Conservation (phyloP, 2,797 vertebrate genomes). For the Epinephelus coioides region DNA sequence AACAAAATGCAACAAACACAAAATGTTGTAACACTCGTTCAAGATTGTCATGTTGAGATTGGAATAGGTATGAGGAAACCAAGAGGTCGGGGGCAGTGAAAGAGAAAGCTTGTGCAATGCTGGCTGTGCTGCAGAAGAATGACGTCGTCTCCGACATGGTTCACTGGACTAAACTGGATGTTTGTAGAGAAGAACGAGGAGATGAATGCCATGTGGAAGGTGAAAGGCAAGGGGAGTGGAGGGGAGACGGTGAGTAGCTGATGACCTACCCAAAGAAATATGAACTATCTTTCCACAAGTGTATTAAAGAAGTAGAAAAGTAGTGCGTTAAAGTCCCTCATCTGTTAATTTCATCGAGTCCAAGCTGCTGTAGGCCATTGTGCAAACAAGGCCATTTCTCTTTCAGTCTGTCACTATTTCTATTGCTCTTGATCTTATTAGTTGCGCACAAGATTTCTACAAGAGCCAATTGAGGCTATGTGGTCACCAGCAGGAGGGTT, state of each 20-base stretch:
- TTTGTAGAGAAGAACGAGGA: conserved; percentile 4
- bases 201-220: background rate
- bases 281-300: conserved; percentile 8
- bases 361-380: conserved; percentile 26
- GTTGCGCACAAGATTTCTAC: conserved; percentile 38
- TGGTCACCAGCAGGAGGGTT: conserved; percentile 48
- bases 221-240: conserved; percentile 26
- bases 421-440: conserved; percentile 46
- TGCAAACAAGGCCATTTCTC: conserved; percentile 37
- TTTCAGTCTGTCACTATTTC: background rate
- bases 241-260: background rate
- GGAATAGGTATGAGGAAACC: conserved; percentile 24
- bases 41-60: conserved; percentile 37
- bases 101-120: conserved; percentile 47
- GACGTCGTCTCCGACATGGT: conserved; percentile 2
- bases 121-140: conserved; percentile 1
- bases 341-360: conserved; percentile 46
- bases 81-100: conserved; percentile 7
- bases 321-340: conserved; percentile 8
- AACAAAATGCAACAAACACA: conserved; percentile 21
- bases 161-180: conserved; percentile 5
- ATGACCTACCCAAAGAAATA: background rate
- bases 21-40: conserved; percentile 35
- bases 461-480: conserved; percentile 41
- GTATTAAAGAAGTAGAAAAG: background rate